A percentile compares a stretch with the other conserved stretches of the same genome.
Conservation (phyloP, 2,888 invertebrate species). For the Slavum lentiscoides region DNA sequence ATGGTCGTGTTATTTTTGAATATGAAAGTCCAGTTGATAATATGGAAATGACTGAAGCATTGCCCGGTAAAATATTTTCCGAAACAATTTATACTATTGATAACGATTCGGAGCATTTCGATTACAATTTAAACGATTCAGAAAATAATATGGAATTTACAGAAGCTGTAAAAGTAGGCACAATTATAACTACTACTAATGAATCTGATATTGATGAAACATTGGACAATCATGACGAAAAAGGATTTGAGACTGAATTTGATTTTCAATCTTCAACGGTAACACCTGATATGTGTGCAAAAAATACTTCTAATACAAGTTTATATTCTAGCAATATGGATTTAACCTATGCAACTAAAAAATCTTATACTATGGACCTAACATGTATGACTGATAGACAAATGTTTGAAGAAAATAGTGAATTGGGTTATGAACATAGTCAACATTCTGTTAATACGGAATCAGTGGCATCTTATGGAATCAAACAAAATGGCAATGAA, state of each 20-base stretch:
- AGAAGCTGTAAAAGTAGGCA: slow-evolving; percentile 17
- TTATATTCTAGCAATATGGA: slow-evolving; percentile 14
- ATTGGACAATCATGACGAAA: background rate
- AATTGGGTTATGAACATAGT: slow-evolving; percentile 1
- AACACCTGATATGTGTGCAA: background rate
- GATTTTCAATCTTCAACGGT: background rate
- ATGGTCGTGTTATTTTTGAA: slow-evolving; percentile 31
- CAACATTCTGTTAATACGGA: background rate
- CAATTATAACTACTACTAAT: slow-evolving; percentile 10
- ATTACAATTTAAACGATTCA: slow-evolving; percentile 23
- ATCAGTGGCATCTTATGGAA: slow-evolving; percentile 4
- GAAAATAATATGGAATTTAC: slow-evolving; percentile 46
- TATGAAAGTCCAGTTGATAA: slow-evolving; percentile 48
- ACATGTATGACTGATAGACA: slow-evolving; percentile 2
- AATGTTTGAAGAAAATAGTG: slow-evolving; percentile 10
- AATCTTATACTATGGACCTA: background rate
- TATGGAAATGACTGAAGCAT: slow-evolving; percentile 50
- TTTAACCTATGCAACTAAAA: background rate
- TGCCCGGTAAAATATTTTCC: slow-evolving; percentile 25
- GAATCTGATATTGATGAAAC: slow-evolving; percentile 1
- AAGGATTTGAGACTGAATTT: background rate
- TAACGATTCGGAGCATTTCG: slow-evolving; percentile 4
- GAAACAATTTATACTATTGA: slow-evolving; percentile 40
- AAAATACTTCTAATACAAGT: slow-evolving; percentile 14
- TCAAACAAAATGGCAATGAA: background rate